phyloP scores from a whole-genome alignment of 1,140 invertebrate genomes.

The Harpegnathos saltator region DNA sequence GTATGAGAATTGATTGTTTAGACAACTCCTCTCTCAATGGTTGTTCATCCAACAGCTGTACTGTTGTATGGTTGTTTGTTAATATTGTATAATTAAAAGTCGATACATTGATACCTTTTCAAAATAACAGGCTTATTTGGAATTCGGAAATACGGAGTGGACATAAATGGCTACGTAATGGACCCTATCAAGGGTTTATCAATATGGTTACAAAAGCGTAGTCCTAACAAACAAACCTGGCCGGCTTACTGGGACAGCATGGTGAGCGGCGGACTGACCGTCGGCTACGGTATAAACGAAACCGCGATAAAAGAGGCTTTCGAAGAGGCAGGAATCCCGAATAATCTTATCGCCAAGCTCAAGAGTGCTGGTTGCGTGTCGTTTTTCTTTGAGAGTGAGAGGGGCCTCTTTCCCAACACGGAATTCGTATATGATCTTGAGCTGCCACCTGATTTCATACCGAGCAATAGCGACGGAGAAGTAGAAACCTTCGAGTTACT shows the following conservation, averaged over 20 bases:
- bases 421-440: conserved; percentile 98
- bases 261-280: conserved; percentile 96
- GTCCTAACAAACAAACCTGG: conserved; percentile 97
- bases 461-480: conserved; percentile 96
- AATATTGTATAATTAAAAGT: too few relatives aligned
- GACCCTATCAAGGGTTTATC: conserved; percentile 94
- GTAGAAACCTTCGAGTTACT: conserved; percentile 95
- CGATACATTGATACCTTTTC: conserved; percentile 41
- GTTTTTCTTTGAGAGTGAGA: conserved; percentile 96
- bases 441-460: conserved; percentile 94
- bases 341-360: conserved; percentile 90
- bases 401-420: conserved; percentile 96
- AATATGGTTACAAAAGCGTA: conserved; percentile 97
- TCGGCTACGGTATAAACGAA: conserved; percentile 94
- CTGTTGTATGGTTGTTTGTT: too few relatives aligned
- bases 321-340: conserved; percentile 96
- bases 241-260: conserved; percentile 98
- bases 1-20: conserved; percentile 68
- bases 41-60: too few relatives aligned
- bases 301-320: conserved; percentile 97
- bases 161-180: conserved; percentile 96
- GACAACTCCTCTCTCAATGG: too few relatives aligned
- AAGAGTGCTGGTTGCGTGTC: conserved; percentile 94
- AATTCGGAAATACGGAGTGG: conserved; percentile 96
- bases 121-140: conserved; percentile 92